phyloP scores from a whole-genome alignment of 2,888 invertebrate species.

The Nineta flava region DNA sequence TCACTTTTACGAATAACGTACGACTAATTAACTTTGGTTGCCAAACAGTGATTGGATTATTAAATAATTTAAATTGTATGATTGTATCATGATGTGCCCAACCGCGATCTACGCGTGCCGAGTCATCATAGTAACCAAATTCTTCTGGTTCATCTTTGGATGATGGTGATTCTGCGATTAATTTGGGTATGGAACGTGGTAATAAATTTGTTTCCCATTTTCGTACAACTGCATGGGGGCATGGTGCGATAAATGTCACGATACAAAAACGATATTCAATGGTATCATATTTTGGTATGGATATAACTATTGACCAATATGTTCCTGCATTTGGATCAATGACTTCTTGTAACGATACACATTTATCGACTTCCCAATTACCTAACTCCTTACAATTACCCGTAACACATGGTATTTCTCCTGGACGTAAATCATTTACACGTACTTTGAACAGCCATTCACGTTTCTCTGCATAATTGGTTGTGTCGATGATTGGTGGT shows the following conservation, averaged over 20 bases:
- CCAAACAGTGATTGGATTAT: conserved; percentile 62
- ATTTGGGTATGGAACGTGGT: conserved; percentile 42
- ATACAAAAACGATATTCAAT: conserved; percentile 64
- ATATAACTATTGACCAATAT: conserved; percentile 45
- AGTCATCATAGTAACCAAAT: conserved; percentile 48
- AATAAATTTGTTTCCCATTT: conserved; percentile 67
- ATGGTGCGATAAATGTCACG: conserved; percentile 46
- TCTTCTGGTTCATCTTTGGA: conserved; percentile 30
- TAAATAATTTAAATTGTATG: conserved; percentile 68
- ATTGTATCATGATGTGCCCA: conserved; percentile 76
- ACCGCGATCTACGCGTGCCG: conserved; percentile 49
- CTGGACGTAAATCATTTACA: conserved; percentile 32
- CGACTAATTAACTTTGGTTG: conserved; percentile 53
- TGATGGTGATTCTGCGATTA: conserved; percentile 15
- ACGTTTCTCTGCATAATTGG: not conserved
- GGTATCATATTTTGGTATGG: conserved; percentile 48
- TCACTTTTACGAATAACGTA: conserved; percentile 49
- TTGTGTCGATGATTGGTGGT: conserved; percentile 8
- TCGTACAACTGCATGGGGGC: conserved; percentile 42
- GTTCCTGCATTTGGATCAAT: conserved; percentile 28
- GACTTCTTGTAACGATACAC: conserved; percentile 30
- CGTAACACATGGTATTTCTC: conserved; percentile 52
- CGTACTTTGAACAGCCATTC: conserved; percentile 37
- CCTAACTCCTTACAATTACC: conserved; percentile 54
- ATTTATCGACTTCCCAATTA: conserved; percentile 47